Evolutionary conservation across 2,113 vertebrate genomes (phyloP).

Genomic region (Corythornis cristatus): DNA sequence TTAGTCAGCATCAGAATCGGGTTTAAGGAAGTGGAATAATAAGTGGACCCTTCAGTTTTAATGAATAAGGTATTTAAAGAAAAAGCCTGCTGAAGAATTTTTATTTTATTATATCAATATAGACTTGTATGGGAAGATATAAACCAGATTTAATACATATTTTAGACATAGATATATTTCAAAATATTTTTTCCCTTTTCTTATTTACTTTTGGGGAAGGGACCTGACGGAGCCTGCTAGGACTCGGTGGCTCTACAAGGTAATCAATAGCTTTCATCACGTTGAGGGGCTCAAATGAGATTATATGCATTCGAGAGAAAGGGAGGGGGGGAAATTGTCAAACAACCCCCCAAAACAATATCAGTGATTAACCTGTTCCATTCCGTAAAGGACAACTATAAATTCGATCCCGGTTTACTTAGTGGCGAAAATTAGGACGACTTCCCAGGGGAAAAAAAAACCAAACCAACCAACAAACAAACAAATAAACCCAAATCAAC

Average conservation of each 20-base stretch:
- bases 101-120: constrained; percentile 17
- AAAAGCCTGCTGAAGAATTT: constrained; percentile 21
- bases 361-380: constrained; percentile 27
- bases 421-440: background rate
- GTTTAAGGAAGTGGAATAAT: constrained; percentile 54
- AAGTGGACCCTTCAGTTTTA: constrained; percentile 28
- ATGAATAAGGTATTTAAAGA: constrained; percentile 34
- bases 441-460: background rate
- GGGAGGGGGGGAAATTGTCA: fast-evolving
- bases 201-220: background rate
- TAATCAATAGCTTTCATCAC: constrained; percentile 48
- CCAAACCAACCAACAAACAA: too few species aligned
- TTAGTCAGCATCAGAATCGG: constrained; percentile 26
- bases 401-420: background rate
- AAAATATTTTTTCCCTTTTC: background rate
- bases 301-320: background rate
- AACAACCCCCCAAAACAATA: background rate
- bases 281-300: constrained; percentile 47
- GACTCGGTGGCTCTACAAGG: constrained; percentile 7
- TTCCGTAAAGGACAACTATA: background rate
- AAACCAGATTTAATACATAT: background rate
- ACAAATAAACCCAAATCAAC: too few species aligned
- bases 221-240: background rate
- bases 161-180: background rate
- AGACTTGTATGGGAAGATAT: background rate